Evolutionary conservation across 2,113 vertebrate species (phyloP).

Genomic region (Eulemur macaco): DNA sequence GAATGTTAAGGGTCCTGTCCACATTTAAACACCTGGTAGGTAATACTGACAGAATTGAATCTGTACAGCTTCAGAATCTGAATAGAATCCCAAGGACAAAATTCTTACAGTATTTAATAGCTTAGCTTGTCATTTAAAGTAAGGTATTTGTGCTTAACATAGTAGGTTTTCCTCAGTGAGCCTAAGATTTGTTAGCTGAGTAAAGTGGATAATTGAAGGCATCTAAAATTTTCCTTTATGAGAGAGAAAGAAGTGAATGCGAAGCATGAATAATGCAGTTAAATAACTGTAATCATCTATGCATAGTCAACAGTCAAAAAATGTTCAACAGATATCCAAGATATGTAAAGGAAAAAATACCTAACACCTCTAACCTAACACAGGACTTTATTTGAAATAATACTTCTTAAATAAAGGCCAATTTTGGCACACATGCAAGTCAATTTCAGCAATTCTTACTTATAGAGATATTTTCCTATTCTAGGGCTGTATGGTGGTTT

Average conservation of each 20-base stretch:
- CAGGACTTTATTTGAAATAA: neutral
- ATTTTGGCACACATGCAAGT: constrained; percentile 65
- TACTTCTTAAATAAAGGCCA: constrained; percentile 65
- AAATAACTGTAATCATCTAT: constrained; percentile 41
- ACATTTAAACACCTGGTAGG: neutral
- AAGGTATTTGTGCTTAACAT: neutral
- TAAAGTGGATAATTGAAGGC: constrained; percentile 38
- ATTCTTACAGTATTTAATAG: neutral
- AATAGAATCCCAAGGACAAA: neutral
- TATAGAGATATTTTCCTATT: constrained; percentile 63
- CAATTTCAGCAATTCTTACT: constrained; percentile 67
- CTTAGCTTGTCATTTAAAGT: neutral
- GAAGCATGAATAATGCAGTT: constrained; percentile 49
- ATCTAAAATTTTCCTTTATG: constrained; percentile 7
- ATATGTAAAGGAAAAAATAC: neutral
- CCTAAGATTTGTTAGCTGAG: neutral
- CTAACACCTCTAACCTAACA: neutral
- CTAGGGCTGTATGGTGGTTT: constrained; percentile 37
- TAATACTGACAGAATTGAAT: neutral
- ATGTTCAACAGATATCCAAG: neutral
- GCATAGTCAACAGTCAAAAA: constrained; percentile 27
- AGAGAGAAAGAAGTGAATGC: constrained; percentile 24
- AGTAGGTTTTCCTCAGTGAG: neutral
- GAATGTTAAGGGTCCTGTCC: neutral
- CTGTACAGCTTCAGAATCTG: neutral